Base-by-base conservation (phyloP, 2,113 vertebrate species). In the Bolborhynchus lineola region DNA sequence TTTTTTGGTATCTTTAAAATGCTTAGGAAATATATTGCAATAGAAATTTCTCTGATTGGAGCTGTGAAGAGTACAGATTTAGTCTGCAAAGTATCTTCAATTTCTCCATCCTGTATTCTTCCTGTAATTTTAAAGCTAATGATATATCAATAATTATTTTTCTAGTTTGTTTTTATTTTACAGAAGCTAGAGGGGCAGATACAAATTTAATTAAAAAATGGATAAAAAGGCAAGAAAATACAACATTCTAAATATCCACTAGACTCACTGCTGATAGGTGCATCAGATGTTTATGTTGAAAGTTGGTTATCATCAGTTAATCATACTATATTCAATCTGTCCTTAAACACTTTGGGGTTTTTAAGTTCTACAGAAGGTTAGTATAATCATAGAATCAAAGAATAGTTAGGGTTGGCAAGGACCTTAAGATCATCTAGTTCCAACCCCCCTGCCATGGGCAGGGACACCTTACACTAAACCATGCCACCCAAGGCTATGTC, bases 1-100 rank as follows among this genome's bases (percentile, higher is more conserved):
- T 64, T 31, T 69, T 81, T 53, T 88, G 46, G 72, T 55, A 74
- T 64, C 31, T 69, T 81, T 53, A 83, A 21, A 63, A 47, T 92
- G n/a, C 39, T 95, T 96, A 72, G 31, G 69, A 76, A 80, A 94
- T 13, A 55, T 86, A 88, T 26, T 90, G 76, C 64, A 82, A 67
- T 86, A 89, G 41, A 90, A 95, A 65, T 86, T 87, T 81, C 20
- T 88, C 26, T 90, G 60, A 60, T 11, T 75, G 26, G 69, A 95
- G 82, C 52, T 92, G 53, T 86, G 81, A 95, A 89, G 55, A 88
- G n/a, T 57, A 49, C 26, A 72, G 10, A 53, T 64, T 83, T 91
- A 72, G 53, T 90, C 39, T 70, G 17, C 39, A 84, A 90, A 87
- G 21, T 84, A 53, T 41, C 33, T 67, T 90, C 17, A 46, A 1